Evolutionary conservation across 2,113 vertebrate species (phyloP).

Genomic region (Aptenodytes forsteri): DNA sequence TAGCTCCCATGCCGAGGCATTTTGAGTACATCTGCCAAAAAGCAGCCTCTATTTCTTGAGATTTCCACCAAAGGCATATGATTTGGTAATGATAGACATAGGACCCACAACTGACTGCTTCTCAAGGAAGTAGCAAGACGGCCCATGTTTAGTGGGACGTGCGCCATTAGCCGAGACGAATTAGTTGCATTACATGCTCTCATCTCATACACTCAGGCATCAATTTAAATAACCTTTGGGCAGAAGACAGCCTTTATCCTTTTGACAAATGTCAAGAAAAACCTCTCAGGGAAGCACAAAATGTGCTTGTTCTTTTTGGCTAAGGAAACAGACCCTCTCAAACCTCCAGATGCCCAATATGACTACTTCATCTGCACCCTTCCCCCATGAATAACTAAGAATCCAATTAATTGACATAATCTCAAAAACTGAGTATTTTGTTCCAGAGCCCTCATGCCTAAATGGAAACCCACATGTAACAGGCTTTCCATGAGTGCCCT

Average conservation of each 20-base stretch:
- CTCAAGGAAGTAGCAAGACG: background rate
- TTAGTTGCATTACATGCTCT: background rate
- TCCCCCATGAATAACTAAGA: background rate
- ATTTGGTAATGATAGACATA: fast-evolving
- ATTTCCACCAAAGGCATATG: background rate
- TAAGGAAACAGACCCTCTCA: background rate
- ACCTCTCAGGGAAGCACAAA: background rate
- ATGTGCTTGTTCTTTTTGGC: background rate
- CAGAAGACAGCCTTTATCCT: background rate
- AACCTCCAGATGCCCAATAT: background rate
- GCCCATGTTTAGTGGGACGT: background rate
- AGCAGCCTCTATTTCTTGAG: background rate
- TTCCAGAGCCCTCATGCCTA: background rate
- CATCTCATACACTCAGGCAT: background rate
- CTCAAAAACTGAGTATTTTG: background rate
- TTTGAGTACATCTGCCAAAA: background rate
- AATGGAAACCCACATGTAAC: background rate
- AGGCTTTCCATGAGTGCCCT: background rate
- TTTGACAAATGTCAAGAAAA: background rate
- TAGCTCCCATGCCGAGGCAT: background rate
- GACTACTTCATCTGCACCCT: background rate
- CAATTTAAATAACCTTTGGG: background rate
- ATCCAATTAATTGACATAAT: background rate
- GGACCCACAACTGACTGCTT: background rate
- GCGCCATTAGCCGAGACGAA: background rate